phyloP scores from a whole-genome alignment of 2,797 vertebrate genomes.

The Okamejei kenojei region DNA sequence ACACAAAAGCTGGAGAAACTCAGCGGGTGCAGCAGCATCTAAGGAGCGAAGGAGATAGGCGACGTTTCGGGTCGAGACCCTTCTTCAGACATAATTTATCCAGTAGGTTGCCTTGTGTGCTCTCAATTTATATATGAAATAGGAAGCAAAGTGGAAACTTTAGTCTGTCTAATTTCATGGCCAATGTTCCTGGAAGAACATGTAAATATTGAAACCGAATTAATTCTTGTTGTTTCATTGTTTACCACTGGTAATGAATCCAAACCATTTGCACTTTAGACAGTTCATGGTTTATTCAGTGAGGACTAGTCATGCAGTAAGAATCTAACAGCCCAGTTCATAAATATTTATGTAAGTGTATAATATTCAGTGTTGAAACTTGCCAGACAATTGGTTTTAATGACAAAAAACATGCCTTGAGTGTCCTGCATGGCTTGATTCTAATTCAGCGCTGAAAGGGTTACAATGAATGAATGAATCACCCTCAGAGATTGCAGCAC shows the following conservation, averaged over 20 bases:
- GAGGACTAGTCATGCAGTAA: not conserved
- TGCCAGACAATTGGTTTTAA: not conserved
- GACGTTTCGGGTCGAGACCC: too few relatives aligned
- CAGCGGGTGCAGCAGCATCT: too few relatives aligned
- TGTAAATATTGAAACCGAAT: slow-evolving; percentile 15
- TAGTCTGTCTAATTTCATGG: too few relatives aligned
- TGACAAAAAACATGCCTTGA: not conserved
- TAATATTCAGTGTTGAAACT: slow-evolving; percentile 15
- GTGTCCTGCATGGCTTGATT: not conserved
- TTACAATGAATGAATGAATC: slow-evolving; percentile 13
- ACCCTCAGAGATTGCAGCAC: slow-evolving; percentile 37
- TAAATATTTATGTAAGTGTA: not conserved
- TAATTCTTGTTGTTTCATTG: not conserved
- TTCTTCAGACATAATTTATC: too few relatives aligned
- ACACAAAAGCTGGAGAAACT: too few relatives aligned
- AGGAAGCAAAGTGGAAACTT: too few relatives aligned
- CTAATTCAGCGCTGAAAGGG: not conserved
- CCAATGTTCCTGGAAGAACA: not conserved
- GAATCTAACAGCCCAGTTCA: not conserved
- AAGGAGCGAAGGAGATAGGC: too few relatives aligned
- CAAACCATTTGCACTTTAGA: not conserved
- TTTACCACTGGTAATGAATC: not conserved
- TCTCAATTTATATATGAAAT: too few relatives aligned
- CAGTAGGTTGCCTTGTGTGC: too few relatives aligned
- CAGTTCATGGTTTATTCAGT: not conserved